Conservation (phyloP, 2,797 vertebrate genomes). For the Lycodopsis pacificus region DNA sequence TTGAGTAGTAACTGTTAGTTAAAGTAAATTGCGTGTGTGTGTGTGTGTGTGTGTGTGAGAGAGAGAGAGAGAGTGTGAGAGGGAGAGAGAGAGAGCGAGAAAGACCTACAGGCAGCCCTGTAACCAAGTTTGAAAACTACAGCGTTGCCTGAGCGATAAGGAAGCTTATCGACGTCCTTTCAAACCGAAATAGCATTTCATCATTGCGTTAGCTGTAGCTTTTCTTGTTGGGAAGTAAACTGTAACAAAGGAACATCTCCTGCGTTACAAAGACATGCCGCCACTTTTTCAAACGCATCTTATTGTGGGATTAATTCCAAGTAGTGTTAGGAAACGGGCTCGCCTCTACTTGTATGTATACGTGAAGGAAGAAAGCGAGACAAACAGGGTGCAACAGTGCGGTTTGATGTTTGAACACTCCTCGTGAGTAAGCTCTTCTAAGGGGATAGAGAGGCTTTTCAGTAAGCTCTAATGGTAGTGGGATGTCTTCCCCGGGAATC, state of each 20-base stretch:
- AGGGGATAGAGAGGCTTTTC: constrained; percentile 69
- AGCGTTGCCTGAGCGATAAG: constrained; percentile 19
- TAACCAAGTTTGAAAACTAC: neutral
- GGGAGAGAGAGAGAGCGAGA: too few relatives aligned
- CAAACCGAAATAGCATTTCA: constrained; percentile 15
- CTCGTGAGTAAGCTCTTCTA: constrained; percentile 62
- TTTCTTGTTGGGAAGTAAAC: constrained; percentile 29
- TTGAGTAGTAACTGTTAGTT: neutral
- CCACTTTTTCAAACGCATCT: constrained; percentile 40
- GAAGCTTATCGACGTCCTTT: constrained; percentile 24
- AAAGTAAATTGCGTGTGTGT: neutral
- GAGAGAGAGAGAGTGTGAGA: too few relatives aligned
- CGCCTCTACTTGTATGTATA: constrained; percentile 40
- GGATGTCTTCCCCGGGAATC: constrained; percentile 60
- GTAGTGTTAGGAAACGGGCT: constrained; percentile 33
- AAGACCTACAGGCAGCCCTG: neutral
- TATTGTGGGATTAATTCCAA: constrained; percentile 53
- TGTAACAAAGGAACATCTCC: constrained; percentile 31
- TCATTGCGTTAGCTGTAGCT: constrained; percentile 8
- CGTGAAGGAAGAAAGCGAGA: constrained; percentile 47
- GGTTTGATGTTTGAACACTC: constrained; percentile 79
- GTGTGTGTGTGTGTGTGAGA: too few relatives aligned
- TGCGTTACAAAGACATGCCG: constrained; percentile 18
- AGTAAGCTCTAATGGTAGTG: constrained; percentile 68
- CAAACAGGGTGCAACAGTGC: constrained; percentile 55